Evolutionary conservation across 2,888 invertebrate genomes (phyloP).

Genomic region (Drosophila tanythrix): DNA sequence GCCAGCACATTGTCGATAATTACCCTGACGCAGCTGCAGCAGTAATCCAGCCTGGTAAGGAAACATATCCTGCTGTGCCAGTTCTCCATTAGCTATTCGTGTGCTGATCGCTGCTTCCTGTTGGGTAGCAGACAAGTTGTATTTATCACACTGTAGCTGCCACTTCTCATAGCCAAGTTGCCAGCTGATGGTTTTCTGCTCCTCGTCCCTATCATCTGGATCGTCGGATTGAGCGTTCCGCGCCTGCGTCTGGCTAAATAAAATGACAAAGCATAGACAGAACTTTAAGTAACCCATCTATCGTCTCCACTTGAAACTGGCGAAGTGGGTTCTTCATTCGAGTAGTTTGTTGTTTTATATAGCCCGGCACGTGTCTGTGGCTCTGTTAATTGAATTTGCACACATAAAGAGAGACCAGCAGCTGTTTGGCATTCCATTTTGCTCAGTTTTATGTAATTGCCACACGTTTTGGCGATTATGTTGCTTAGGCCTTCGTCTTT

Average conservation of each 20-base stretch:
- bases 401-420: conserved; percentile 36
- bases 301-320: conserved; percentile 5
- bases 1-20: conserved; percentile 79
- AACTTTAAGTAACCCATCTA: conserved; percentile 6
- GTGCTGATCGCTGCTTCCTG: conserved; percentile 23
- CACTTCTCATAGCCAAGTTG: conserved; percentile 57
- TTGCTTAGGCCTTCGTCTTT: conserved; percentile 64
- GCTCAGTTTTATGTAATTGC: conserved; percentile 73
- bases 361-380: conserved; percentile 52
- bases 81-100: conserved; percentile 80
- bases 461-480: conserved; percentile 78
- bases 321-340: conserved; percentile 38
- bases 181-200: conserved; percentile 24
- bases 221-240: conserved; percentile 3
- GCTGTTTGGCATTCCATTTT: conserved; percentile 74
- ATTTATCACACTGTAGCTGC: conserved; percentile 52
- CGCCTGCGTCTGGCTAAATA: conserved; percentile 23
- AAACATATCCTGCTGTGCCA: conserved; percentile 78
- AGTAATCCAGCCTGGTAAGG: conserved; percentile 82
- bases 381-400: conserved; percentile 71
- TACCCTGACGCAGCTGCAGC: conserved; percentile 51
- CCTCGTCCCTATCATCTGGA: conserved; percentile 11
- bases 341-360: conserved; percentile 59
- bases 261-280: conserved; percentile 9
- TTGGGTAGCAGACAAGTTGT: conserved; percentile 5